Evolutionary conservation across 2,113 vertebrate genomes (phyloP), one percentile per base, ranked within the genome.

Genomic region (Cyanistes caeruleus): DNA sequence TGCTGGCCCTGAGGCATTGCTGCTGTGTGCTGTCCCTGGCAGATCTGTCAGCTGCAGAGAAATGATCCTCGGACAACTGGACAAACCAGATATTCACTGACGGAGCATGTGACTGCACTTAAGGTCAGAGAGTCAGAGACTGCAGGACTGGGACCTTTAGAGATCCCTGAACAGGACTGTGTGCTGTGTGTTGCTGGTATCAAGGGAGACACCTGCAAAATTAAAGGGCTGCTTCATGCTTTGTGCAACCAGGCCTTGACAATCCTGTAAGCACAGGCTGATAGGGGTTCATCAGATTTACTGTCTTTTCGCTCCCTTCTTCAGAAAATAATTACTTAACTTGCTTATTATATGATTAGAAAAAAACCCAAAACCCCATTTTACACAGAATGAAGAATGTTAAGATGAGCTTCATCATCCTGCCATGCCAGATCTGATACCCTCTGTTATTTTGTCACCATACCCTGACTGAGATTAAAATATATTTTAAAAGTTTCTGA

Each of bases 51-150:
- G 4, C 88, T 44, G 85, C 88, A 74, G 88, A 84, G 85, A 96
- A 93, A 90, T 55, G 88, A 96, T 93, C 94, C 76, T 70, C 83
- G 84, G 92, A 76, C 90, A 95, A 90, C 89, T 93, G 93, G 72
- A 67, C 86, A 92, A 39, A 74, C 59, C 68, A 95, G 90, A 90
- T 53, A 95, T 41, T 70, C 76, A 39, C 64, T 43, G 84, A 44
- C 33, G 2, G 64, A 89, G 84, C 89, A 83, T 89, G 92, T 96
- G 91, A 92, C 86, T 67, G 67, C 5, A 62, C 30, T 94, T 84
- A 92, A 90, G 90, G 92, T 93, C 94, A 96, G 92, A 86, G 93
- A 86, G 49, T 90, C 79, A 83, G 53, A 90, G 85, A 11, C 49
- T 65, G 56, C 55, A 39, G 62, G 49, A 48, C 1, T 80, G 72